Evolutionary conservation across 2,797 vertebrate species (phyloP), one percentile per base, ranked within the genome.

Genomic region (Chloroceryle amazona): DNA sequence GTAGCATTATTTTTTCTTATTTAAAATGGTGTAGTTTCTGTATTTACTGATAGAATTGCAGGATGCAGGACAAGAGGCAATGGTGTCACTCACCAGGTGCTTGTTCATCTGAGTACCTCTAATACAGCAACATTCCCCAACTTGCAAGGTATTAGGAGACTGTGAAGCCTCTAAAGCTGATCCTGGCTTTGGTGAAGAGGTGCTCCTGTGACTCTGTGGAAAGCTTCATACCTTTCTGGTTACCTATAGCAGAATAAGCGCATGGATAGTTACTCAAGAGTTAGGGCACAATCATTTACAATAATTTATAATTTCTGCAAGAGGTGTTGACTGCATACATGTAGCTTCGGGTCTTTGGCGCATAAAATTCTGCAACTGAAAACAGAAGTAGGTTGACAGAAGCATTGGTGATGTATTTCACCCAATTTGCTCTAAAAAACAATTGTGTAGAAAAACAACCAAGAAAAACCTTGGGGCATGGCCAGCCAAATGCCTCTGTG

Each of bases 1-100:
- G 28, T 61, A 66, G n/a, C 10, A 28, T 25, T 25, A 3, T 42
- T 61, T n/a, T 55, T 68, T 71, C 10, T 58, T 67, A 33, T 49
- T 76, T 58, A 41, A 62, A 35, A 19, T 37, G 46, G 12, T 37
- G 11, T 41, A 11, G 16, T 37, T 74, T 67, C 33, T 79, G 19
- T 68, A 8, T 81, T 71, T 91, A 52, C 66, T 61, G 78, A 8
- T 46, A 57, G 37, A 92, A 31, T 42, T 2, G 0, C 14, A 26
- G 31, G 9, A 44, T 1, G 2, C 20, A 29, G 51, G 37, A 3
- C 23, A 39, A 51, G 65, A 73, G 33, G 41, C 52, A 62, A 39
- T 0, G 1, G 37, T 5, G 5, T 58, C 0, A 0, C 58, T 72
- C n/a, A 15, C 35, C 0, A 1, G 13, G 18, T 14, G 5, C 19